Percentiles rank a stretch among this genome's conserved stretches.
Evolutionary conservation across 2,888 invertebrate genomes (phyloP).

Genomic region (Malthinus flaveolus): DNA sequence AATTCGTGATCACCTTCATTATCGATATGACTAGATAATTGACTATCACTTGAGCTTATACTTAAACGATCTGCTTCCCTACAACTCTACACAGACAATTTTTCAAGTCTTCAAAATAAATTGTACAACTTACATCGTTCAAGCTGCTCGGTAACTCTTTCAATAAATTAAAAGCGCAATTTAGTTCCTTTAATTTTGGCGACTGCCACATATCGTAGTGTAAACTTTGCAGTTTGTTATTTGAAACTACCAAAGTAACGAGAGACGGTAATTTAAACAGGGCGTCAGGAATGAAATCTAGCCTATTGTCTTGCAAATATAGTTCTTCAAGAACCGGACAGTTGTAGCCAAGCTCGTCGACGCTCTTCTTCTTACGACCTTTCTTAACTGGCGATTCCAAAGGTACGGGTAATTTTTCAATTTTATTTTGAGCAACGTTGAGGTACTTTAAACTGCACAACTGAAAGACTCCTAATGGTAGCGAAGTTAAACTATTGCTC

Average conservation of each 20-base stretch:
- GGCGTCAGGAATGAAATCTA: constrained; percentile 79
- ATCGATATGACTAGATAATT: constrained; percentile 51
- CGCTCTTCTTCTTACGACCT: constrained; percentile 40
- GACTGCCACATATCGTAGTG: constrained; percentile 87
- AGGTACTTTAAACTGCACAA: constrained; percentile 77
- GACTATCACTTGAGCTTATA: constrained; percentile 54
- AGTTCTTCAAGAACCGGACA: constrained; percentile 87
- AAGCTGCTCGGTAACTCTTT: constrained; percentile 72
- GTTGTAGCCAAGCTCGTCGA: constrained; percentile 57
- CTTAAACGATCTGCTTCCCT: constrained; percentile 52
- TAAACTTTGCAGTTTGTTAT: constrained; percentile 84
- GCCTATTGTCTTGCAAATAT: constrained; percentile 87
- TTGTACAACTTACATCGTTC: constrained; percentile 47
- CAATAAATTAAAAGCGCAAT: constrained; percentile 86
- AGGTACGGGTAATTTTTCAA: constrained; percentile 71
- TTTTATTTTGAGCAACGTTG: constrained; percentile 87
- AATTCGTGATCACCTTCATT: constrained; percentile 45
- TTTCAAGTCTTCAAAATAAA: neutral
- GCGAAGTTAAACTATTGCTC: constrained; percentile 76
- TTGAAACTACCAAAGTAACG: constrained; percentile 85
- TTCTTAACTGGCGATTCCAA: constrained; percentile 46
- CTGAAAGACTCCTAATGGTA: constrained; percentile 84
- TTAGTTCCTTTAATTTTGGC: constrained; percentile 83
- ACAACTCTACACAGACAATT: neutral
- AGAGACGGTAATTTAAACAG: constrained; percentile 81